Percentiles rank a stretch among this genome's conserved stretches.
Conservation (phyloP, 2,113 vertebrate genomes). For the Cepphus grylle region DNA sequence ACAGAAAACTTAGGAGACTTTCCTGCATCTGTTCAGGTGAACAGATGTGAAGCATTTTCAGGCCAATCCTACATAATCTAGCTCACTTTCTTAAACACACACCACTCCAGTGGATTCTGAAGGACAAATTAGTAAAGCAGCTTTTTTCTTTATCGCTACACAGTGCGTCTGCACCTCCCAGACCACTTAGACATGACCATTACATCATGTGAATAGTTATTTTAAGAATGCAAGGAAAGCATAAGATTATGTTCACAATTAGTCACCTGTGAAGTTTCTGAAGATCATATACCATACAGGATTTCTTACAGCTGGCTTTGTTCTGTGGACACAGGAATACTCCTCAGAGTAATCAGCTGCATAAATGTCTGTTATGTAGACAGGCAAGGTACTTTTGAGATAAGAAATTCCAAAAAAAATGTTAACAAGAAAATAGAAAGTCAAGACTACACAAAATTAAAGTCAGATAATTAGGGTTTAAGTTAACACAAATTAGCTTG, state of each 20-base stretch:
- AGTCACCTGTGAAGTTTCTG: not conserved
- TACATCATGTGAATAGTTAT: not conserved
- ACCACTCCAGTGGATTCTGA: not conserved
- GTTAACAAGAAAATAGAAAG: not conserved
- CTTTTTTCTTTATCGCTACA: not conserved
- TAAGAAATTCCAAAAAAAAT: not conserved
- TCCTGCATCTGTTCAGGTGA: not conserved
- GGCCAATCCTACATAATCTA: not conserved
- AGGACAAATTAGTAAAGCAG: not conserved
- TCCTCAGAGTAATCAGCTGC: not conserved
- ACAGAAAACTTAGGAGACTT: not conserved
- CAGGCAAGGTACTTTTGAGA: not conserved
- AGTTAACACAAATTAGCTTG: not conserved
- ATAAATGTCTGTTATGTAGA: not conserved
- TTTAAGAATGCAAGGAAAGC: not conserved
- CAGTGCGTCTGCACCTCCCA: not conserved
- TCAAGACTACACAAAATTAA: not conserved
- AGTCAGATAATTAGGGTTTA: not conserved
- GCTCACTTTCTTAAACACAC: not conserved
- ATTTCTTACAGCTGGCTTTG: not conserved
- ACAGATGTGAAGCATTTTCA: not conserved
- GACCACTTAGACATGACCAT: not conserved
- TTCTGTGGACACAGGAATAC: not conserved
- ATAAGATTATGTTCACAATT: not conserved
- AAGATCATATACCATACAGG: not conserved